Evolutionary conservation across 2,888 invertebrate species (phyloP).

Genomic region (Luffia ferchaultella): DNA sequence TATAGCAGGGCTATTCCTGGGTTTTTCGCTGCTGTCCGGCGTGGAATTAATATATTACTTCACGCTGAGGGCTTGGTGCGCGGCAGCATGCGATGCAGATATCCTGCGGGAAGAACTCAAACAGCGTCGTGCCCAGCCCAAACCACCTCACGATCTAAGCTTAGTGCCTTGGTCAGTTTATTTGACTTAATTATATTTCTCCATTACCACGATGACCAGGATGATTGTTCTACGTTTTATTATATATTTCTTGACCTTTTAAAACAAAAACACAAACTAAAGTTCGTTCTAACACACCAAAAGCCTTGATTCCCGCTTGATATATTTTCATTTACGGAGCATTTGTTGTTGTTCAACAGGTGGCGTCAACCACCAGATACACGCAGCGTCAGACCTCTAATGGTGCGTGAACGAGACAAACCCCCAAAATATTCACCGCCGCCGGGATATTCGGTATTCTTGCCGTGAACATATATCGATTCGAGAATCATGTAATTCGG

Average conservation of each 20-base stretch:
- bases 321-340: no score
- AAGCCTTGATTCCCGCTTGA: no score
- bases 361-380: slow-evolving; percentile 42
- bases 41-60: slow-evolving; percentile 83
- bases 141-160: slow-evolving; percentile 51
- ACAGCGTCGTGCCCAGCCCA: slow-evolving; percentile 39
- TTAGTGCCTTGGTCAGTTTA: slow-evolving; percentile 45
- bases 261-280: no score
- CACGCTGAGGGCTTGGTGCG: slow-evolving; percentile 73
- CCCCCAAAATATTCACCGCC: slow-evolving; percentile 52
- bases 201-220: no score
- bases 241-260: no score
- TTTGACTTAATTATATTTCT: no score
- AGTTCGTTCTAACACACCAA: no score
- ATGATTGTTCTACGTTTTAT: no score
- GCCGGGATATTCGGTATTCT: slow-evolving; percentile 42
- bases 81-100: slow-evolving; percentile 58
- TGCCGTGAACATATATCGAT: slow-evolving; percentile 34
- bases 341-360: no score
- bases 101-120: slow-evolving; percentile 50
- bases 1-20: slow-evolving; percentile 72
- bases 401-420: slow-evolving; percentile 32
- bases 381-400: slow-evolving; percentile 25
- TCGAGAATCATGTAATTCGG: no score
- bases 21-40: slow-evolving; percentile 79